A percentile compares a stretch with the other conserved stretches of the same genome.
Conservation (phyloP, 1,140 invertebrate species). For the Drosophila bocqueti region DNA sequence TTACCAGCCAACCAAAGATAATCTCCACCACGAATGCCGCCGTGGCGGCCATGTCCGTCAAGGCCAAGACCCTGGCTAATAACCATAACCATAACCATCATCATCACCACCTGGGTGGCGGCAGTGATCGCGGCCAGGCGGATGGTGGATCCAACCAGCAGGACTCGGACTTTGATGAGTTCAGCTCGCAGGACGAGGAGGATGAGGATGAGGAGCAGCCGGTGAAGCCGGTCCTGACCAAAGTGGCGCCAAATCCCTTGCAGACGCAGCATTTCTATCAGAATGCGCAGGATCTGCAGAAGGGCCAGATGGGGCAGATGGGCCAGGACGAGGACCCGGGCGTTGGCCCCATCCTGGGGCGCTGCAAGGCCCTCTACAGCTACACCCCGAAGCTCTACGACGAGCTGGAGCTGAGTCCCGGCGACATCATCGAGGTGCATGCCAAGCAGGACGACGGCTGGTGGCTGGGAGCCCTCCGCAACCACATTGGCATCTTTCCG, state of each 20-base stretch:
- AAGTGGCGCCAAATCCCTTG: constrained; percentile 1
- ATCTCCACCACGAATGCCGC: constrained; percentile 68
- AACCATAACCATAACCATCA: constrained; percentile 1
- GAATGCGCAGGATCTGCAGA: constrained; percentile 72
- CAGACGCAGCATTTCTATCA: constrained; percentile 67
- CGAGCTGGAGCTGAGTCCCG: constrained; percentile 93
- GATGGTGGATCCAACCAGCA: constrained; percentile 94
- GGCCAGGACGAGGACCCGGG: constrained; percentile 1
- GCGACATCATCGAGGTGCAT: constrained; percentile 94
- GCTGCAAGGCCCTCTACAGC: constrained; percentile 93
- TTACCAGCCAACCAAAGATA: constrained; percentile 80
- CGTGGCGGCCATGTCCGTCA: constrained; percentile 28
- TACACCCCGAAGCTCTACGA: constrained; percentile 95
- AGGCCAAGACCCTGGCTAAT: constrained; percentile 57
- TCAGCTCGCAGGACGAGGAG: constrained; percentile 89
- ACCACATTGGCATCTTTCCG: constrained; percentile 95
- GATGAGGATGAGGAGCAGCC: constrained; percentile 81
- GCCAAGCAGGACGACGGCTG: constrained; percentile 97
- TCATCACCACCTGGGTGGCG: background rate
- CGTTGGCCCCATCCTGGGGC: constrained; percentile 54
- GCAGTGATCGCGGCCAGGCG: constrained; percentile 90
- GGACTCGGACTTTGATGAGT: constrained; percentile 92
- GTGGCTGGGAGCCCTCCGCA: constrained; percentile 96
- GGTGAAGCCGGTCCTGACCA: background rate
- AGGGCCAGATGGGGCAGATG: constrained; percentile 30